A percentile compares a stretch with the other conserved stretches of the same genome.
Conservation (phyloP, 2,888 invertebrate species). For the Coleophora deauratella region DNA sequence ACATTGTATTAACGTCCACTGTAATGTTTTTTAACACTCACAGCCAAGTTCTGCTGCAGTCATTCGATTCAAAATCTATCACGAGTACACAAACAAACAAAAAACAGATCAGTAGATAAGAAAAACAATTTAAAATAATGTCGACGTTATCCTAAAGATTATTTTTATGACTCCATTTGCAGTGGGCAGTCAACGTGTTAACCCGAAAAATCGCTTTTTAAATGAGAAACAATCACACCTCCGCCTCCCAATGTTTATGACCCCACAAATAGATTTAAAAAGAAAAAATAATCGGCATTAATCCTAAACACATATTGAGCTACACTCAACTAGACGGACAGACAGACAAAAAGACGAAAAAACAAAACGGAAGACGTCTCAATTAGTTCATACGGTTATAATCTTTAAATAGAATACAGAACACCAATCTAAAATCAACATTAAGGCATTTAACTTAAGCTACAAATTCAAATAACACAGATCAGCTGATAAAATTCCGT, state of each 20-base stretch:
- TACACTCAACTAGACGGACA: slow-evolving; percentile 27
- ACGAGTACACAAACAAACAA: too few relatives aligned
- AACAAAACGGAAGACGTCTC: slow-evolving; percentile 53
- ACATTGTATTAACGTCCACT: too few relatives aligned
- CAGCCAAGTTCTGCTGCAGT: too few relatives aligned
- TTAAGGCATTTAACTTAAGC: slow-evolving; percentile 12
- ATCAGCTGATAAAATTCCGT: slow-evolving; percentile 25
- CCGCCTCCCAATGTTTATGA: slow-evolving; percentile 3
- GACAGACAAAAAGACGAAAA: slow-evolving; percentile 46
- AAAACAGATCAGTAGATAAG: too few relatives aligned
- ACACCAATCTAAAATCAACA: slow-evolving; percentile 22
- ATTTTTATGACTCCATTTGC: too few relatives aligned
- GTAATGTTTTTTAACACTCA: too few relatives aligned
- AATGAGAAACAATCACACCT: not conserved
- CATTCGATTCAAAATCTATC: too few relatives aligned
- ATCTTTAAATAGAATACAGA: slow-evolving; percentile 46
- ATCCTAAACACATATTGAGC: slow-evolving; percentile 24
- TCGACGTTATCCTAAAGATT: too few relatives aligned
- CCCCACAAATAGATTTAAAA: slow-evolving; percentile 9
- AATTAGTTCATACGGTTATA: slow-evolving; percentile 57
- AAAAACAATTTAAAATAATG: too few relatives aligned
- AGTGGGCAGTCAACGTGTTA: too few relatives aligned
- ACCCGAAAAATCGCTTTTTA: too few relatives aligned
- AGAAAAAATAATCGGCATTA: slow-evolving; percentile 16
- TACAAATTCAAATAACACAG: slow-evolving; percentile 15